Base-by-base conservation (phyloP, 2,797 vertebrate genomes). In the Malacoraja senta region DNA sequence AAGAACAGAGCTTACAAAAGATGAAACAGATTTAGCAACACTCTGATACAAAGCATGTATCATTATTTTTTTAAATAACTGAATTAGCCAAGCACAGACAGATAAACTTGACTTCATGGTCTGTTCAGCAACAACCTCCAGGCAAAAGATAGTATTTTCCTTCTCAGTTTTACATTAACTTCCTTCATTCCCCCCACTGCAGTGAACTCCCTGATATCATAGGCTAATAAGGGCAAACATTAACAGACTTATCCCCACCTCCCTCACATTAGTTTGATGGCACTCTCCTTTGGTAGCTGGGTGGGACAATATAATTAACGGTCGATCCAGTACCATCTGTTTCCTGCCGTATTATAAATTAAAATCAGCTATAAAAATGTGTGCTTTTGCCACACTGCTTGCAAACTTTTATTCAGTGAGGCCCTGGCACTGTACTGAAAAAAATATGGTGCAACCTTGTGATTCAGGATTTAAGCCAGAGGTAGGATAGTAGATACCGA, bases 111-210 rank as follows among this genome's bases (percentile, higher is more conserved):
- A 91, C 38, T 72, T 91, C 24, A 72, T 13, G 24, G 71, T 53
- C 71, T 53, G 10, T 38, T 72, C 88, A 72, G 35, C 68, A 91
- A 91, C 68, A 26, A 72, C 65, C 86, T 21, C 68, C 21, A 19
- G 88, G 86, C 65, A 72, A 44, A 1, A 71, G 32, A 91, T 91
- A 72, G 26, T 21, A 91, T 8, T 74, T 92, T 92, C 71, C 71
- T 92, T 92, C 88, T 26, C 65, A 71, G 3, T 21, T 58, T 74
- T 29, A 92, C 90, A 58, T 29, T 92, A n/a, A 92, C n/a, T n/a
- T 92, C 38, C 72, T n/a, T 71, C 10, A 53, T 58, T 58, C 53
- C 90, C 90, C 63, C 26, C 90, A 92, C 26, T 74, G 35, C 26
- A 92, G 21, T 53, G 58, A 92, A 92, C 24, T 76, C 44, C 53